Percentiles rank a stretch among this genome's conserved stretches.
Evolutionary conservation across 2,797 vertebrate species (phyloP).

Genomic region (Pogoniulus pusillus): DNA sequence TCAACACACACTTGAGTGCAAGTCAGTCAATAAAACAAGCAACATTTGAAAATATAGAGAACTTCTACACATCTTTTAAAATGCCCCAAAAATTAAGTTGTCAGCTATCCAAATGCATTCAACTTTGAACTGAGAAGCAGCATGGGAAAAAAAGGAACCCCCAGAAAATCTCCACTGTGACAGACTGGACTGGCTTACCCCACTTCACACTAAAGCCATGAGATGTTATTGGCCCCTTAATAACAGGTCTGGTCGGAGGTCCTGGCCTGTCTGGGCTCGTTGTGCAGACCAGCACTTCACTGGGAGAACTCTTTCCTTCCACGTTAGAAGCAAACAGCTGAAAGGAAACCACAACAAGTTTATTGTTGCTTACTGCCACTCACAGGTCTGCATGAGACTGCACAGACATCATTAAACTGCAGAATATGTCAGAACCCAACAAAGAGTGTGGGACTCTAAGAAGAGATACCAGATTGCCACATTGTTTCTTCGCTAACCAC

Average conservation of each 20-base stretch:
- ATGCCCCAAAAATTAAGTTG: neutral
- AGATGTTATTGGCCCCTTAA: constrained; percentile 82
- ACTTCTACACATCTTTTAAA: neutral
- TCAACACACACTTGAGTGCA: fast-evolving
- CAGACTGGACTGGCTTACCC: constrained; percentile 79
- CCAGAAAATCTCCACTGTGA: neutral
- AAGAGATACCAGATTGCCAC: neutral
- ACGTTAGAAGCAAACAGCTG: constrained; percentile 93
- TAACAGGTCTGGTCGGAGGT: constrained; percentile 85
- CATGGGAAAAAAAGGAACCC: neutral
- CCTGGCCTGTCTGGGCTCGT: constrained; percentile 95
- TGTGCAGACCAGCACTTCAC: constrained; percentile 93
- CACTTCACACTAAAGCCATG: constrained; percentile 91
- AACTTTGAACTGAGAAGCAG: neutral
- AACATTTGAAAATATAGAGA: neutral
- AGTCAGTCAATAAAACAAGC: neutral
- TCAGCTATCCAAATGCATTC: neutral
- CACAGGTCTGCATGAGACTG: neutral
- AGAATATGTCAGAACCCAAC: neutral
- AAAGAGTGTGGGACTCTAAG: neutral
- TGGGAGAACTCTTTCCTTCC: constrained; percentile 94
- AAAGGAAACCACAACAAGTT: neutral
- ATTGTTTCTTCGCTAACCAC: neutral
- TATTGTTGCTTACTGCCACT: neutral
- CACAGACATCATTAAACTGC: neutral